Base-by-base conservation (phyloP, 2,113 vertebrate species). In the Danio rerio region DNA sequence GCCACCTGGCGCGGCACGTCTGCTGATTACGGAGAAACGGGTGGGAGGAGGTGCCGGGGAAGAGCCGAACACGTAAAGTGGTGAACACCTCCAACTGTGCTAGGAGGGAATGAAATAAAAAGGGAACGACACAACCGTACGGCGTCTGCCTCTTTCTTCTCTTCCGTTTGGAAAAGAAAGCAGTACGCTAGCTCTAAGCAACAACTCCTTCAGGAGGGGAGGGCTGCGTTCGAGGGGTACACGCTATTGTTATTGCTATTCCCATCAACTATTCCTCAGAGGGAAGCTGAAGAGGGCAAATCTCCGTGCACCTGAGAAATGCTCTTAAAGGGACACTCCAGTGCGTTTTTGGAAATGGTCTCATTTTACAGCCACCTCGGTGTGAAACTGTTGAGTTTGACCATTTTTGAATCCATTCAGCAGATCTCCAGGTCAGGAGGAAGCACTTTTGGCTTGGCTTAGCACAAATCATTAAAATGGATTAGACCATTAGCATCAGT, bases 1-100 rank as follows among this genome's bases (percentile, higher is more conserved):
- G 55, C 81, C 50, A 65, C 83, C 61, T 75, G 61, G 78, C 47
- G 56, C 16, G 20, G 7, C n/a, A 12, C 1, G 16, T 31, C 72
- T 68, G 78, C 53, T 21, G 11, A 52, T 73, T 81, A 65, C 10
- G 12, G 50, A 16, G 58, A 71, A 62, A 63, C 9, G 43, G 43
- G 65, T 47, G 47, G 43, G 65, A 68, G 65, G 65, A 68, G 65
- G 65, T 68, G 65, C 63, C 5, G 3, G 0, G 11, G 72, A 66
- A 47, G 50, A 69, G 55, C 15, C 15, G 47, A 50, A 86, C 31
- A 65, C 73, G n/a, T 80, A 45, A 56, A 77, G 43, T 47, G 65
- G 70, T 63, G 63, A 31, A 31, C 31, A 40, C 47, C 55, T 56
- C 79, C 79, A 78, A 81, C 80, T 81, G 79, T 66, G 73, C 81